phyloP scores from a whole-genome alignment of 2,113 vertebrate genomes.

The Boulengeromyrus knoepffleri region DNA sequence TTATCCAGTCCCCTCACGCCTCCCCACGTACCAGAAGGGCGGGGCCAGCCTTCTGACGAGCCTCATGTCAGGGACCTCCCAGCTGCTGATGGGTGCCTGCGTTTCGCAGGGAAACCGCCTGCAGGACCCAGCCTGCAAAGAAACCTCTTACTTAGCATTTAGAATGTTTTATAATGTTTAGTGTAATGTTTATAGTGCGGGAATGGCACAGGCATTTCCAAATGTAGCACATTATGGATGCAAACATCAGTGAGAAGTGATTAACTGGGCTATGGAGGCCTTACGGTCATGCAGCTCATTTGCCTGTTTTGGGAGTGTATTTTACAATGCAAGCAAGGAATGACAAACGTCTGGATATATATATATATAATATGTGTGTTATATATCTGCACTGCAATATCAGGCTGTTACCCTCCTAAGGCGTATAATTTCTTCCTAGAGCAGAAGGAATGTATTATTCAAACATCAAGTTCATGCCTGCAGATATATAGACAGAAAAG shows the following conservation, averaged over 20 bases:
- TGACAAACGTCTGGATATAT: not conserved
- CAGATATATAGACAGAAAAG: conserved; percentile 26
- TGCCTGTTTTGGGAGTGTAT: not conserved
- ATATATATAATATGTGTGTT: not conserved
- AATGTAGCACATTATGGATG: not conserved
- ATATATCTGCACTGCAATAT: not conserved
- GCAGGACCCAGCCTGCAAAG: not conserved
- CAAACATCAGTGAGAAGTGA: not conserved
- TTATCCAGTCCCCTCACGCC: not conserved
- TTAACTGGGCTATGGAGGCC: not conserved
- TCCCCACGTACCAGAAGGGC: not conserved
- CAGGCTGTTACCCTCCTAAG: not conserved
- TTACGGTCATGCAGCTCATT: not conserved
- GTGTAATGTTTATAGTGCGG: not conserved
- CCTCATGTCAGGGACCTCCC: not conserved
- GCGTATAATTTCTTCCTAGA: not conserved
- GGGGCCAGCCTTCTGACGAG: not conserved
- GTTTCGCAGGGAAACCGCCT: not conserved
- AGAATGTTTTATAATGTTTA: not conserved
- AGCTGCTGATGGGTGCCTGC: not conserved
- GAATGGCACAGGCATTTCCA: not conserved
- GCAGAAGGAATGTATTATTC: not conserved
- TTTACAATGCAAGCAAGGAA: not conserved
- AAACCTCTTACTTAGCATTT: not conserved
- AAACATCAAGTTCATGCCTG: conserved; percentile 3